Conservation (phyloP, 1,140 invertebrate species). For the Penaeus indicus region DNA sequence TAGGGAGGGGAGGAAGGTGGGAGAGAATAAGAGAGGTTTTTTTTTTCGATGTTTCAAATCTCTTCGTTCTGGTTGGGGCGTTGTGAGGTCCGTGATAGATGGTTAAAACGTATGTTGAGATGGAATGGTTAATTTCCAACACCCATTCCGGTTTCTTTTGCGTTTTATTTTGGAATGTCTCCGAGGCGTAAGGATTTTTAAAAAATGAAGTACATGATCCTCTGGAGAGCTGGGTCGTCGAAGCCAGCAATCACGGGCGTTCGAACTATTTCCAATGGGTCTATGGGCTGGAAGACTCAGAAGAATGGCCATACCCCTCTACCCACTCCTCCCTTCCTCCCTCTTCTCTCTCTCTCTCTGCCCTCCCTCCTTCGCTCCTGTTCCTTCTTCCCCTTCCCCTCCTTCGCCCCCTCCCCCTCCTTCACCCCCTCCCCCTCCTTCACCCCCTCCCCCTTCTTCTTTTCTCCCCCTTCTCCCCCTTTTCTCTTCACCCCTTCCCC, state of each 20-base stretch:
- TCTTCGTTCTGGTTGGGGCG: neutral
- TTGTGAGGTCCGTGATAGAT: no score
- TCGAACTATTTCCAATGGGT: no score
- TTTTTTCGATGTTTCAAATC: neutral
- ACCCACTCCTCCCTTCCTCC: neutral
- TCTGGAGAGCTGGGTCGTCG: no score
- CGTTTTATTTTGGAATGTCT: no score
- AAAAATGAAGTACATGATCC: no score
- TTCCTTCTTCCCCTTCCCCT: neutral
- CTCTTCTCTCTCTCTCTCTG: conserved; percentile 5
- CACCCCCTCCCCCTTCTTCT: neutral
- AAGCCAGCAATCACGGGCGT: no score
- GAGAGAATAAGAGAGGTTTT: neutral
- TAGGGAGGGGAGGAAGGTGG: neutral
- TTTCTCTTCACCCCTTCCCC: neutral
- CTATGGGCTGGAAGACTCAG: no score
- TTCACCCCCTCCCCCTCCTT: neutral
- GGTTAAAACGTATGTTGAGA: no score
- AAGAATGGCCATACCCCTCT: neutral
- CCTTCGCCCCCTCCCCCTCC: no score
- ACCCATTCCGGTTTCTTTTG: no score
- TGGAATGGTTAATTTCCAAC: no score
- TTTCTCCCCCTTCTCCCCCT: neutral
- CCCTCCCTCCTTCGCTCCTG: neutral
- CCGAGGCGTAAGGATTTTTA: no score